These are phyloP conservation scores for Clunio marinus DNA, from an alignment of 2,888 invertebrate species.

Conservation along the genomic window DNA sequence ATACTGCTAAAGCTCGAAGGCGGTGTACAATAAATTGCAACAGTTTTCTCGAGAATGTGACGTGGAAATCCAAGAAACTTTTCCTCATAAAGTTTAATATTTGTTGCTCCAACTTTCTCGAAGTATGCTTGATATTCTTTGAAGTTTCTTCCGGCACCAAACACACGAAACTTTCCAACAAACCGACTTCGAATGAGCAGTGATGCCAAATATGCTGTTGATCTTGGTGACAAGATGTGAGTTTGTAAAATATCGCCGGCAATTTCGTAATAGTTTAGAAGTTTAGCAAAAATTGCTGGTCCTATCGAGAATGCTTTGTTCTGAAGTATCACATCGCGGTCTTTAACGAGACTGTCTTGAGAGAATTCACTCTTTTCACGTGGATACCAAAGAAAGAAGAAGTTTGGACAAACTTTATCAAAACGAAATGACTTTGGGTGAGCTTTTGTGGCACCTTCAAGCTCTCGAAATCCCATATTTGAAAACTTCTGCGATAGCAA, in stretches of 20 bases:
- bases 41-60: conserved; percentile 58
- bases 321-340: conserved; percentile 60
- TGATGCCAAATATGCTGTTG: conserved; percentile 73
- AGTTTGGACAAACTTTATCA: conserved; percentile 54
- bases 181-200: conserved; percentile 48
- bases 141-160: conserved; percentile 18
- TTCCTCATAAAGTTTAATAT: conserved; percentile 53
- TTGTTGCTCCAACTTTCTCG: conserved; percentile 62
- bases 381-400: conserved; percentile 46
- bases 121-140: conserved; percentile 66
- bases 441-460: conserved; percentile 40
- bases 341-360: conserved; percentile 55
- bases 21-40: conserved; percentile 68
- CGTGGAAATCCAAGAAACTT: conserved; percentile 54
- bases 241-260: conserved; percentile 74
- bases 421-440: conserved; percentile 47
- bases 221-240: conserved; percentile 72
- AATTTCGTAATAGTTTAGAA: conserved; percentile 60
- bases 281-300: conserved; percentile 68
- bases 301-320: conserved; percentile 77
- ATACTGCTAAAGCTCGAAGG: conserved; percentile 79
- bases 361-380: conserved; percentile 55
- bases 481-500: conserved; percentile 35
- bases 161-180: conserved; percentile 34
- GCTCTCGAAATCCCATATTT: conserved; percentile 41